Percentiles rank a stretch among this genome's conserved stretches.
These are phyloP conservation scores for Herpailurus yagouaroundi DNA, from an alignment of 2,113 vertebrate species.

Conservation along the genomic window DNA sequence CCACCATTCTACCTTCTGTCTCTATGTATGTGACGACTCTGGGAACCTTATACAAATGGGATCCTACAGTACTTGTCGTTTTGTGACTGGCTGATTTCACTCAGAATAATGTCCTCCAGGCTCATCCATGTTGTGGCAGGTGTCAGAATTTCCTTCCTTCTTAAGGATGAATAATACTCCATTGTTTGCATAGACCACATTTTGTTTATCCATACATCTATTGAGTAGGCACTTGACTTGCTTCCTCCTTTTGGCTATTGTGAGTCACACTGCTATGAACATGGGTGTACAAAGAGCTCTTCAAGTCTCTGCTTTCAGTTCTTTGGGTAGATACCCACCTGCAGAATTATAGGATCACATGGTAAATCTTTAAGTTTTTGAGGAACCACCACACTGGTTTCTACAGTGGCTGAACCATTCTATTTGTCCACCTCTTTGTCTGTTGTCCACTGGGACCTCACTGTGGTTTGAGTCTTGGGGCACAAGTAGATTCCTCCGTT, in stretches of 20 bases:
- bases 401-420: background rate
- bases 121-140: fast-evolving
- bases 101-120: background rate
- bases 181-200: fast-evolving
- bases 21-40: background rate
- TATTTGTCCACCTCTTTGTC: background rate
- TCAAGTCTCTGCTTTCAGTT: background rate
- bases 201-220: no score
- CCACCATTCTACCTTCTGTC: background rate
- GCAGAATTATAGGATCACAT: background rate
- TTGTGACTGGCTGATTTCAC: background rate
- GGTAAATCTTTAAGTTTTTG: background rate
- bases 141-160: background rate
- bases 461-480: background rate
- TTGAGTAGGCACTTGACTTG: background rate
- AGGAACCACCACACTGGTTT: background rate
- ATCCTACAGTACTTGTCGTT: background rate
- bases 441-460: background rate
- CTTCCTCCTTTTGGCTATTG: background rate
- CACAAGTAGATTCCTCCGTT: background rate
- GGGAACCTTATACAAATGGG: background rate
- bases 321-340: background rate
- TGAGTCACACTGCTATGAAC: background rate
- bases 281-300: fast-evolving
- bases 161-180: background rate